phyloP scores from a whole-genome alignment of 2,797 vertebrate genomes.

The Apogon hyalosoma region DNA sequence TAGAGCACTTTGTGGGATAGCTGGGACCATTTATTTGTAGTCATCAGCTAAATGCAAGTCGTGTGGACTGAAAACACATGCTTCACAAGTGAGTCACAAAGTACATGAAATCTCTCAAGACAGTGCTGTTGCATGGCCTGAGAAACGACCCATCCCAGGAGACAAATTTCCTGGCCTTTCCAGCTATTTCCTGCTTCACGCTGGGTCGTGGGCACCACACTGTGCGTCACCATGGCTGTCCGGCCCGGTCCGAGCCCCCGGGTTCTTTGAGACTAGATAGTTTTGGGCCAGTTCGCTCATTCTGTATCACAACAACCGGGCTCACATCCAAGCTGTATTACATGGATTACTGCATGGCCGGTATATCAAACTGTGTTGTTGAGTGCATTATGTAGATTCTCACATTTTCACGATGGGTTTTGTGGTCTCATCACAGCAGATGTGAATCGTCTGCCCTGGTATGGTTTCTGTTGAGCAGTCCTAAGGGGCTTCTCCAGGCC shows the following conservation, averaged over 20 bases:
- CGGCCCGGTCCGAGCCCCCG: conserved; percentile 14
- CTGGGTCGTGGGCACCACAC: conserved; percentile 57
- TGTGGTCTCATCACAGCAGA: conserved; percentile 52
- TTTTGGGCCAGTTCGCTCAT: conserved; percentile 32
- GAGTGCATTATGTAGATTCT: conserved; percentile 36
- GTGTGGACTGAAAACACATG: conserved; percentile 72
- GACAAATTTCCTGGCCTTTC: conserved; percentile 67
- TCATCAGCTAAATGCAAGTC: conserved; percentile 60
- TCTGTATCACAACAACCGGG: conserved; percentile 25
- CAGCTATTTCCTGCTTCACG: conserved; percentile 76
- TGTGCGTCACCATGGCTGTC: conserved; percentile 48
- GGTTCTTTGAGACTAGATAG: conserved; percentile 45
- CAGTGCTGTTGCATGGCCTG: conserved; percentile 65
- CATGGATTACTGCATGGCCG: conserved; percentile 11
- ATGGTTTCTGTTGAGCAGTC: conserved; percentile 53
- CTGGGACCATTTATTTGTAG: conserved; percentile 66
- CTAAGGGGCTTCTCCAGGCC: conserved; percentile 33
- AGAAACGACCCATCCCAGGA: conserved; percentile 72
- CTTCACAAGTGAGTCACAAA: conserved; percentile 67
- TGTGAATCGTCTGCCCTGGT: conserved; percentile 47
- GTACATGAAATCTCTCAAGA: conserved; percentile 60
- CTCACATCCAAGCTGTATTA: conserved; percentile 7
- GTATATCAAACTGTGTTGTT: conserved; percentile 14
- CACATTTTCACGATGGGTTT: conserved; percentile 56
- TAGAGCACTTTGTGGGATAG: conserved; percentile 58